Evolutionary conservation across 2,888 invertebrate species (phyloP), one percentile per base, ranked within the genome.

Genomic region (Sialis fuliginosa): DNA sequence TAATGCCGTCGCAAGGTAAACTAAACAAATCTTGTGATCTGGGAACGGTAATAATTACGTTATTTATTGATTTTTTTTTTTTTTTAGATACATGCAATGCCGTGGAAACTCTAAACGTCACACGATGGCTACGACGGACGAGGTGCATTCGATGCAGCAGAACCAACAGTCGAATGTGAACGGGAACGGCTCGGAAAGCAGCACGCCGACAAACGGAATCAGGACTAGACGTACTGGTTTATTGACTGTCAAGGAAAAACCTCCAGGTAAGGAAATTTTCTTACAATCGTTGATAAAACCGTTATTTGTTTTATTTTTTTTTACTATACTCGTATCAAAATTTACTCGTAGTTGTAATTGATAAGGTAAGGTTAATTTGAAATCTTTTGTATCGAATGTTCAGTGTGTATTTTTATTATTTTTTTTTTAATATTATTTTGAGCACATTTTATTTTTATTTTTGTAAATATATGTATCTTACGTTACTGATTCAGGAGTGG

Each of bases 171-270:
- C 58, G 2, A 53, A 56, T 10, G 55, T 54, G 33, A 51, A 56
- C 6, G 59, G 60, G 33, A 58, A 62, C 44, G 66, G 65, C 6
- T 42, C 47, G 10, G 63, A 62, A 35, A 70, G 73, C 3, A 70
- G 70, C 1, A 67, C 72, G 0, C 71, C 70, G 1, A 61, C 70
- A 0, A 62, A 67, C 1, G 73, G 71, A 49, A 75, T 77, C 53
- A 71, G 87, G 53, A 81, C 84, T 40, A 71, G 90, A 53, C 72
- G 90, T 48, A 84, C 85, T 5, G 90, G 91, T 53, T 71, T 91
- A 8, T 71, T 84, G 33, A 87, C 90, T 0, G 91, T 90, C 31
- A 87, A 86, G 57, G 89, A 90, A 62, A 68, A 88, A 52, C 84
- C 84, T 12, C 89, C 89, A 65, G 89, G 90, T 90, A 68, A 65